Conservation (phyloP, 2,888 invertebrate species). For the Acrobasis suavella region DNA sequence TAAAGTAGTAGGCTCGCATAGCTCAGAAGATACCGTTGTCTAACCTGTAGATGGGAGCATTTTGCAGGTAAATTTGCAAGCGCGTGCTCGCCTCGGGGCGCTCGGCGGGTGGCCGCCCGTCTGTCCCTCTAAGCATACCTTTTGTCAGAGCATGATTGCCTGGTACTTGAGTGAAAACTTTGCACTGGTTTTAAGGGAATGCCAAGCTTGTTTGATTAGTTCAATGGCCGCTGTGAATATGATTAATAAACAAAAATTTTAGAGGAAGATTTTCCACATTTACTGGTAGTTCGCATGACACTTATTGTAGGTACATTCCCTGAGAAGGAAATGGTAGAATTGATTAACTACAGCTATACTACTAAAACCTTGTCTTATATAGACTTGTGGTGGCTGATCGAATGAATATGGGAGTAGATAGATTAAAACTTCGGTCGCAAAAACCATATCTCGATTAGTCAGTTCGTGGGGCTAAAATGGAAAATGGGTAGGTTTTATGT, state of each 20-base stretch:
- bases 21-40: slow-evolving; percentile 56
- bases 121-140: slow-evolving; percentile 58
- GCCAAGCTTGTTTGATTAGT: slow-evolving; percentile 9
- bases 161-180: slow-evolving; percentile 50
- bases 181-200: slow-evolving; percentile 29
- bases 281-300: too few species aligned
- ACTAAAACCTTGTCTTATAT: too few species aligned
- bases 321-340: too few species aligned
- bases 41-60: slow-evolving; percentile 33
- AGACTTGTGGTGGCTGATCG: too few species aligned
- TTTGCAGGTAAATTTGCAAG: slow-evolving; percentile 47
- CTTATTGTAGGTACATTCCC: too few species aligned
- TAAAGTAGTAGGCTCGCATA: slow-evolving; percentile 48
- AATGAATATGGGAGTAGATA: too few species aligned
- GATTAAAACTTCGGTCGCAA: too few species aligned
- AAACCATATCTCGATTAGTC: too few species aligned
- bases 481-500: too few species aligned
- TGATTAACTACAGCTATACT: too few species aligned
- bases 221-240: slow-evolving; percentile 8
- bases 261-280: too few species aligned
- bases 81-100: slow-evolving; percentile 69
- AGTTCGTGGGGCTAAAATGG: too few species aligned
- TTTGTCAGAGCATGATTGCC: slow-evolving; percentile 56
- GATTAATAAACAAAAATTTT: slow-evolving; percentile 3
- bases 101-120: slow-evolving; percentile 66